A percentile compares a stretch with the other conserved stretches of the same genome.
Conservation (phyloP, 1,140 invertebrate species). For the Sitobion miscanthi region DNA sequence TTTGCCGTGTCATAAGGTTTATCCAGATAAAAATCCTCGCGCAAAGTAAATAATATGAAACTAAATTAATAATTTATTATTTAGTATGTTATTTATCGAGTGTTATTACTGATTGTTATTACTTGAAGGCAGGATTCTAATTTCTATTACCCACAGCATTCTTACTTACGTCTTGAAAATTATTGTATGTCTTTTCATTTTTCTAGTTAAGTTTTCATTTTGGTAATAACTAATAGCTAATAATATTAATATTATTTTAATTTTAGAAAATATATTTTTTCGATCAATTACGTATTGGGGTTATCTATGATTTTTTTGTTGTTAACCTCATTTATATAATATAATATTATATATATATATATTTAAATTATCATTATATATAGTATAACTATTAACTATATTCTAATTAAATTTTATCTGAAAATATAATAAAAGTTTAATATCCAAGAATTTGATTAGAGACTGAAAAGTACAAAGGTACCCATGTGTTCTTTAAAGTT, state of each 20-base stretch:
- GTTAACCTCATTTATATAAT: conserved; percentile 6
- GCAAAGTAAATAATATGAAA: background rate
- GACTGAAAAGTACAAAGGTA: background rate
- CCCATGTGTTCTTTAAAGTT: background rate
- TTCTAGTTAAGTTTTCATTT: background rate
- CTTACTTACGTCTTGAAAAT: background rate
- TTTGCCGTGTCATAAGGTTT: background rate
- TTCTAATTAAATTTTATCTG: conserved; percentile 3
- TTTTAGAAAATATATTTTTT: background rate
- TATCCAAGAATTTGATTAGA: background rate
- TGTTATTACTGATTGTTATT: background rate
- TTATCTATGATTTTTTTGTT: conserved; percentile 40
- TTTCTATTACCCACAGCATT: background rate
- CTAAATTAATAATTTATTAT: background rate
- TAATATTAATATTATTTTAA: background rate
- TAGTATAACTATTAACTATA: background rate
- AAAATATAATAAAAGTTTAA: background rate
- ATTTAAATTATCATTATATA: background rate
- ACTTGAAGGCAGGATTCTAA: background rate
- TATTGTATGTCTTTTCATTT: background rate
- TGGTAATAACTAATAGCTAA: background rate
- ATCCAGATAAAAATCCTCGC: background rate
- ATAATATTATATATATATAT: background rate
- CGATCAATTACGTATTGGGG: background rate
- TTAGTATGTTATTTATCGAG: background rate